These are phyloP conservation scores for Drosophila pegasa DNA, from an alignment of 2,888 invertebrate genomes.

Conservation along the genomic window DNA sequence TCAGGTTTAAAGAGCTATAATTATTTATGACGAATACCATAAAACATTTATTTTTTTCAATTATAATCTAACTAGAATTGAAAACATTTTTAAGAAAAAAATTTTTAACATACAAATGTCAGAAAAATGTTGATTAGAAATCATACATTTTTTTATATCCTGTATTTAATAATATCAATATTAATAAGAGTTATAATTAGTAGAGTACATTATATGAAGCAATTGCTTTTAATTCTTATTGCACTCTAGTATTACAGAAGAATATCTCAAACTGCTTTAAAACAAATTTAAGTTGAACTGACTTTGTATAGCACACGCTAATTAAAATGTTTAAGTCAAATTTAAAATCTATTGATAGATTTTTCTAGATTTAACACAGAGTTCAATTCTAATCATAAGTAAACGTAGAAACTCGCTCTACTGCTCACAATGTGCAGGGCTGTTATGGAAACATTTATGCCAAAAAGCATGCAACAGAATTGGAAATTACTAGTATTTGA, in stretches of 20 bases:
- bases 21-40: not conserved
- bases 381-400: not conserved
- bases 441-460: not conserved
- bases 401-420: not conserved
- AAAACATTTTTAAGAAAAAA: not conserved
- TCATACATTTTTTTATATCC: not conserved
- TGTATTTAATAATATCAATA: not conserved
- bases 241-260: not conserved
- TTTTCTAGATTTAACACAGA: not conserved
- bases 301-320: not conserved
- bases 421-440: not conserved
- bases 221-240: not conserved
- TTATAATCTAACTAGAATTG: not conserved
- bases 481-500: fast-evolving
- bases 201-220: not conserved
- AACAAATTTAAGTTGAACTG: too few species aligned
- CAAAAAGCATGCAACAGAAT: conserved; percentile 1
- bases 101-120: too few species aligned
- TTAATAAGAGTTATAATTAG: not conserved
- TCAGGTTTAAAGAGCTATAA: not conserved
- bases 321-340: not conserved
- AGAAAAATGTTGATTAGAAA: too few species aligned
- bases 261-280: too few species aligned
- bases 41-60: not conserved
- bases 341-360: not conserved